Conservation (phyloP, 2,888 invertebrate species). For the Amitus sp. region DNA sequence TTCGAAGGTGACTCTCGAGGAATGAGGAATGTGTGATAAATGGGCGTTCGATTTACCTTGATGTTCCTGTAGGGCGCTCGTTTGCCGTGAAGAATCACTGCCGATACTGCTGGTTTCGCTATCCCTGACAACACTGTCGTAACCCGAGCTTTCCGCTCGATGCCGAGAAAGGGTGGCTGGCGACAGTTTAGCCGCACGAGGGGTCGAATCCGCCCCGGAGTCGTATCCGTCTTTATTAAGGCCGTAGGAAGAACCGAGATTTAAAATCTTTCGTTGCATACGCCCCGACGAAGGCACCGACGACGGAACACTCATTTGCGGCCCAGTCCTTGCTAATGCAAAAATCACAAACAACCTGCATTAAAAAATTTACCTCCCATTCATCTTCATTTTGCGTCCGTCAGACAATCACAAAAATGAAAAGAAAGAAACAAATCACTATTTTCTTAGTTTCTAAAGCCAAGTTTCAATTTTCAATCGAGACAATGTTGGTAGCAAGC, state of each 20-base stretch:
- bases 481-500: too few relatives aligned
- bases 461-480: not conserved
- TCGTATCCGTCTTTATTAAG: slow-evolving; percentile 82
- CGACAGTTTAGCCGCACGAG: slow-evolving; percentile 83
- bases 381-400: not conserved
- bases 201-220: slow-evolving; percentile 86
- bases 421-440: too few relatives aligned
- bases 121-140: slow-evolving; percentile 90
- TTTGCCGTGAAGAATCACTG: slow-evolving; percentile 72
- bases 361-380: not conserved
- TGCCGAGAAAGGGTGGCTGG: slow-evolving; percentile 78
- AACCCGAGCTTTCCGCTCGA: slow-evolving; percentile 86
- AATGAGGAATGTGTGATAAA: too few relatives aligned
- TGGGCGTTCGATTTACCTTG: slow-evolving; percentile 52
- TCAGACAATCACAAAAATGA: not conserved
- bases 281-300: slow-evolving; percentile 73
- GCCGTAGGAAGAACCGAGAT: slow-evolving; percentile 74
- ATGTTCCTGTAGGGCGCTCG: slow-evolving; percentile 64
- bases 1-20: too few relatives aligned
- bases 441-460: not conserved
- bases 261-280: slow-evolving; percentile 72
- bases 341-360: not conserved
- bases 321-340: slow-evolving; percentile 51
- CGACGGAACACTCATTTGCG: slow-evolving; percentile 66
- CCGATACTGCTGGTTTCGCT: slow-evolving; percentile 89